Conservation (phyloP, 2,888 invertebrate species). For the Agriopis aurantiaria region DNA sequence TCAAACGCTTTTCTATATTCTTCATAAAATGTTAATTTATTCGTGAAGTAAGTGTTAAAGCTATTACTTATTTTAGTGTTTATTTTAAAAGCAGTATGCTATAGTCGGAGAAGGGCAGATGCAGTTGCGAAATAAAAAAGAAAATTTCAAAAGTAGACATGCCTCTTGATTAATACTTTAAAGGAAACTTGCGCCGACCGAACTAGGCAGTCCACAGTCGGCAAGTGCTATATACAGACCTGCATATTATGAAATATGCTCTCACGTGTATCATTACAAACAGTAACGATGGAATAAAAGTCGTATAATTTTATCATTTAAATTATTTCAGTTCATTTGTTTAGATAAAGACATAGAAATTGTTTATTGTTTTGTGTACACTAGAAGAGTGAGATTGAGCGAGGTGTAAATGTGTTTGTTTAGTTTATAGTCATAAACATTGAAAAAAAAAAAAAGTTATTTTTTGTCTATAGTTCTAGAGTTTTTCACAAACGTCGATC, state of each 20-base stretch:
- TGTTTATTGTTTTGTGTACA: neutral
- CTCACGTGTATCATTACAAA: conserved; percentile 35
- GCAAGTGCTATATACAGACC: conserved; percentile 34
- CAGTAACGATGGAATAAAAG: conserved; percentile 17
- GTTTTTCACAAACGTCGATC: neutral
- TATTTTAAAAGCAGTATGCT: conserved; percentile 42
- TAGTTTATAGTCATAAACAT: too few relatives aligned
- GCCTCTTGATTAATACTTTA: conserved; percentile 77
- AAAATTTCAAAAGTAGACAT: conserved; percentile 59
- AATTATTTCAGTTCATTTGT: neutral
- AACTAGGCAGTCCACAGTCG: conserved; percentile 59
- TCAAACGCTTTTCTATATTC: conserved; percentile 23
- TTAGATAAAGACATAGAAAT: neutral
- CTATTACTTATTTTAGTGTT: conserved; percentile 12
- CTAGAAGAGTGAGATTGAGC: too few relatives aligned
- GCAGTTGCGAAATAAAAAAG: conserved; percentile 68
- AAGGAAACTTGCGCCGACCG: conserved; percentile 74
- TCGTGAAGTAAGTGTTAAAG: conserved; percentile 17
- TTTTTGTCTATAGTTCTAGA: neutral
- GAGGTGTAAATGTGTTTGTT: too few relatives aligned
- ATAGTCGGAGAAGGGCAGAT: conserved; percentile 64
- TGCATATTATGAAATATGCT: conserved; percentile 38
- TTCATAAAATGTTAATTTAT: conserved; percentile 15
- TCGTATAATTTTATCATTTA: neutral
- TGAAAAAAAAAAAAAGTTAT: too few relatives aligned